A percentile compares a stretch with the other conserved stretches of the same genome.
Conservation (phyloP, 2,113 vertebrate genomes). For the Saguinus midas region DNA sequence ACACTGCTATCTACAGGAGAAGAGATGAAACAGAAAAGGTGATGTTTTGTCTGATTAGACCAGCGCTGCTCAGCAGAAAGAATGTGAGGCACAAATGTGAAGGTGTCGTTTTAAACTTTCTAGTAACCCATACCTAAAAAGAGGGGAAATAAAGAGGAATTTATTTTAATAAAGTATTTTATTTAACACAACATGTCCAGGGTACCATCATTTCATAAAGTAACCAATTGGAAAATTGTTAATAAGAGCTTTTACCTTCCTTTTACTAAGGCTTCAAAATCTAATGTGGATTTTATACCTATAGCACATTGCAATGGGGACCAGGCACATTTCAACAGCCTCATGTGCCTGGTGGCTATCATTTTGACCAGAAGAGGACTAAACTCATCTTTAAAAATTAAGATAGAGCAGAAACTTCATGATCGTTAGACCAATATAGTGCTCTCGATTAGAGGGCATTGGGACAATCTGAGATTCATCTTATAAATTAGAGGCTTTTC, state of each 20-base stretch:
- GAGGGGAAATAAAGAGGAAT: not conserved
- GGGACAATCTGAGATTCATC: not conserved
- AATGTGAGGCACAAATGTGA: not conserved
- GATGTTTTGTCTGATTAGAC: not conserved
- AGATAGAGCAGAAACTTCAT: not conserved
- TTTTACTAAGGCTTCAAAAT: not conserved
- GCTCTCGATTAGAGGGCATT: not conserved
- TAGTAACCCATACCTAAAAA: not conserved
- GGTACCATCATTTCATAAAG: not conserved
- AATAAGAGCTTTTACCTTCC: not conserved
- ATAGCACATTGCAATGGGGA: not conserved
- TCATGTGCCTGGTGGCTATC: not conserved
- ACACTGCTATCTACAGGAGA: not conserved
- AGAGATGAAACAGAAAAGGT: not conserved
- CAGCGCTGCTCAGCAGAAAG: accelerated
- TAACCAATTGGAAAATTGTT: not conserved
- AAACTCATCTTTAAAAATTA: not conserved
- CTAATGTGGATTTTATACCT: not conserved
- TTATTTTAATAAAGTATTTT: not conserved
- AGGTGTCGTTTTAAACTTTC: not conserved
- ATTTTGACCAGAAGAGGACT: not conserved
- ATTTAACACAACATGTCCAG: not conserved
- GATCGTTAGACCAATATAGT: not conserved
- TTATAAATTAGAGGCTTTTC: not conserved
- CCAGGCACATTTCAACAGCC: not conserved